Conservation (phyloP, 2,888 invertebrate genomes). For the Phengaris arion region DNA sequence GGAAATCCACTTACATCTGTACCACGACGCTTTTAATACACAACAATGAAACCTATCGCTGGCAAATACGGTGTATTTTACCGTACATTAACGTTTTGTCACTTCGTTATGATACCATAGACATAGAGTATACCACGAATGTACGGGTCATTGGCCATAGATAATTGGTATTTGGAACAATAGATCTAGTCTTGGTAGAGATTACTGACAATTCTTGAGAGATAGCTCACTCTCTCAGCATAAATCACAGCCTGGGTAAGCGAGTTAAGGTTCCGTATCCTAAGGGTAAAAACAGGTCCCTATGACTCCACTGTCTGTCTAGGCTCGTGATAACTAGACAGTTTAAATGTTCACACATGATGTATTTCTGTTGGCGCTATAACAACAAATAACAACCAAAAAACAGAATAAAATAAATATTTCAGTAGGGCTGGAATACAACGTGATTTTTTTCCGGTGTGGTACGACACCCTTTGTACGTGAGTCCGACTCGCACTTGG, state of each 20-base stretch:
- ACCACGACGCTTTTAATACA: neutral
- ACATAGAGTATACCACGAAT: slow-evolving; percentile 24
- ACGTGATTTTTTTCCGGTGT: too few species aligned
- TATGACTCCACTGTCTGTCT: too few species aligned
- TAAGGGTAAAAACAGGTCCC: too few species aligned
- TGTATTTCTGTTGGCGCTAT: too few species aligned
- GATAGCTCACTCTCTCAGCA: slow-evolving; percentile 44
- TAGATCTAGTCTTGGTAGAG: slow-evolving; percentile 41
- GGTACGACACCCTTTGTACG: too few species aligned
- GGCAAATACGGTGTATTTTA: neutral
- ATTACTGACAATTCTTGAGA: slow-evolving; percentile 35
- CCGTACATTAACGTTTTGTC: neutral
- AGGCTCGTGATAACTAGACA: too few species aligned
- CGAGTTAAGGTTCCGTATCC: too few species aligned
- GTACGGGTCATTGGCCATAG: slow-evolving; percentile 37
- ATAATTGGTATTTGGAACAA: slow-evolving; percentile 43
- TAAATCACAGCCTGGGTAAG: slow-evolving; percentile 39
- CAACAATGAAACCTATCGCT: neutral
- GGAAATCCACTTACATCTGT: slow-evolving; percentile 21
- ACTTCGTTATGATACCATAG: slow-evolving; percentile 23
- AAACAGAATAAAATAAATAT: too few species aligned
- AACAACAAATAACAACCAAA: too few species aligned
- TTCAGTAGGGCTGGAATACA: too few species aligned
- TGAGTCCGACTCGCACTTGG: too few species aligned
- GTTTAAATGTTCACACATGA: too few species aligned